phyloP scores from a whole-genome alignment of 2,797 vertebrate genomes.

The Anguilla pacifica region DNA sequence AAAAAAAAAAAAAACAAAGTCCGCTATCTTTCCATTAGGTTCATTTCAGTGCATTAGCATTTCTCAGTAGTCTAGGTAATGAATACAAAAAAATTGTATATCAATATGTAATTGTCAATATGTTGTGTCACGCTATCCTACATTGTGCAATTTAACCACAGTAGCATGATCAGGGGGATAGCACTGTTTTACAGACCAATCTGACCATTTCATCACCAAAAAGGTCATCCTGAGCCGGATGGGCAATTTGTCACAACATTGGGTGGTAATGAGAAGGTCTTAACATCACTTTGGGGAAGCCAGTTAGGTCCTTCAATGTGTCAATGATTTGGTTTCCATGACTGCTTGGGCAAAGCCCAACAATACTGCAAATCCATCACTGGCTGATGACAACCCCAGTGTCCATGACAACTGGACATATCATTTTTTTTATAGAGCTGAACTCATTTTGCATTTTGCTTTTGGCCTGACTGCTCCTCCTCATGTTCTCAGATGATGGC shows the following conservation, averaged over 20 bases:
- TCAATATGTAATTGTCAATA: no score
- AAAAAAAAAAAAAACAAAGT: no score
- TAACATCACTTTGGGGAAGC: background rate
- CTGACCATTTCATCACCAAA: no score
- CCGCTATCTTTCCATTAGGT: no score
- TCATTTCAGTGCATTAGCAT: no score
- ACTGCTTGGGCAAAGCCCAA: background rate
- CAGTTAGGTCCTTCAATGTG: background rate
- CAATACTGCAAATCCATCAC: background rate
- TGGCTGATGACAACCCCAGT: background rate
- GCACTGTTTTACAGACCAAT: no score
- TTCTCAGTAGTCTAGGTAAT: no score
- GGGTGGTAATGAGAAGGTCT: background rate
- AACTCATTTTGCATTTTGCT: background rate
- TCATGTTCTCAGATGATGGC: conserved; percentile 70
- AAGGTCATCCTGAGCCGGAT: no score
- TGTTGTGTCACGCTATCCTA: no score
- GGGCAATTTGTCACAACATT: background rate
- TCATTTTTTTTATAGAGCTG: background rate
- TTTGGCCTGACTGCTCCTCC: conserved; percentile 6
- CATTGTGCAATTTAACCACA: background rate
- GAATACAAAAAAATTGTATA: no score
- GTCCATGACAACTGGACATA: background rate
- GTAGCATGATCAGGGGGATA: no score
- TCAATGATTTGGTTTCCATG: background rate